Evolutionary conservation across 2,113 vertebrate species (phyloP).

Genomic region (Sclerurus mexicanus): DNA sequence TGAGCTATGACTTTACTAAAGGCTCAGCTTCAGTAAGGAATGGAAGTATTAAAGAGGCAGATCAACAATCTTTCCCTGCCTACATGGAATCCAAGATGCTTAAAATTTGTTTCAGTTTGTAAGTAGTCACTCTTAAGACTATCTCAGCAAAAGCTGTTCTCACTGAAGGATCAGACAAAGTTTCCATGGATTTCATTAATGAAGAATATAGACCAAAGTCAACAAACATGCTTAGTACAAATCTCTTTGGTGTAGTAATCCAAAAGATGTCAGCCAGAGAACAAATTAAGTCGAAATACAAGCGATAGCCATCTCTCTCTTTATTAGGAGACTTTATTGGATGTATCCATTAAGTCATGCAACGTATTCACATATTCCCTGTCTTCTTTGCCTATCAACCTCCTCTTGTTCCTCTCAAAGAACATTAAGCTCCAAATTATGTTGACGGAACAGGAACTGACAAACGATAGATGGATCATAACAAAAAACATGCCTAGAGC

Average conservation of each 20-base stretch:
- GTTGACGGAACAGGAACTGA: constrained; percentile 7
- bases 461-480: constrained; percentile 12
- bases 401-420: neutral
- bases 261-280: constrained; percentile 14
- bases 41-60: neutral
- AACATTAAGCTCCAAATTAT: neutral
- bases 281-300: neutral
- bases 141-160: neutral
- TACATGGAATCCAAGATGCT: neutral
- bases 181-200: neutral
- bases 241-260: neutral
- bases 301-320: neutral
- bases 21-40: neutral
- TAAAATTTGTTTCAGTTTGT: neutral
- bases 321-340: neutral
- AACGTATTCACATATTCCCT: neutral
- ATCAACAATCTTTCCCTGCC: neutral
- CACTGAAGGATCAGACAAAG: neutral
- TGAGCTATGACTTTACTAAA: neutral
- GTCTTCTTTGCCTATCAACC: neutral
- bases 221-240: neutral
- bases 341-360: neutral
- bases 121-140: neutral
- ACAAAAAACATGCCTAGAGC: constrained; percentile 42
- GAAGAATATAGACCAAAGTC: neutral